Evolutionary conservation across 2,797 vertebrate genomes (phyloP).

Genomic region (Microctenopoma steveboyesi): DNA sequence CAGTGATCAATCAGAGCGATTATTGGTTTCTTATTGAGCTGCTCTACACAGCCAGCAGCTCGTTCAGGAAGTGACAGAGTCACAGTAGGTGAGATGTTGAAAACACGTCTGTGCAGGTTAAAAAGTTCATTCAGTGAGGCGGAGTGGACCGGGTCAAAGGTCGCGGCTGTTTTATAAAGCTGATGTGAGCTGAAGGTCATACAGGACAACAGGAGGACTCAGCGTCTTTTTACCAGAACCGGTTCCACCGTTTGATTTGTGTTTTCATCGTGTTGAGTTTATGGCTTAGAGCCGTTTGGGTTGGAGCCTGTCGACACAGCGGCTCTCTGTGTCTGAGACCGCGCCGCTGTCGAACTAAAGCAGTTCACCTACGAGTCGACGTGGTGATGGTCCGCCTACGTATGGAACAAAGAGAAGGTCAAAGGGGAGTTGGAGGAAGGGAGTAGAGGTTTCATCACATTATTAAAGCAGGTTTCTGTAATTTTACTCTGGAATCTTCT

Average conservation of each 20-base stretch:
- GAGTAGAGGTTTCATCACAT: no score
- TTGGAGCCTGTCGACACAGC: not conserved
- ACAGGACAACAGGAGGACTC: not conserved
- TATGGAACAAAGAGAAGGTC: no score
- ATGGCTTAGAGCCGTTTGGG: not conserved
- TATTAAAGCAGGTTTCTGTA: no score
- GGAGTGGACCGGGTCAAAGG: constrained; percentile 4
- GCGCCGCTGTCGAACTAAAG: not conserved
- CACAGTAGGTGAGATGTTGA: no score
- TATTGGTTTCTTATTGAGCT: no score
- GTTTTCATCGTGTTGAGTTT: not conserved
- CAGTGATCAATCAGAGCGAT: no score
- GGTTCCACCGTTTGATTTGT: constrained; percentile 9
- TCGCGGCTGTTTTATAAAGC: not conserved
- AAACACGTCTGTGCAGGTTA: no score
- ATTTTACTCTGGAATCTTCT: no score
- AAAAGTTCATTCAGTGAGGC: not conserved
- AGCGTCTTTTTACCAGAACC: not conserved
- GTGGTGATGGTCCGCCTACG: no score
- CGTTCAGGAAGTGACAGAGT: no score
- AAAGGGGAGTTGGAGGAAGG: no score
- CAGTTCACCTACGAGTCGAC: not conserved
- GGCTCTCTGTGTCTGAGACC: not conserved
- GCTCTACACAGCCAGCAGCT: no score
- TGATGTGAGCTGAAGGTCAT: not conserved